Evolutionary conservation across 2,797 vertebrate species (phyloP), one percentile per base, ranked within the genome.

Genomic region (Echeneis naucrates): DNA sequence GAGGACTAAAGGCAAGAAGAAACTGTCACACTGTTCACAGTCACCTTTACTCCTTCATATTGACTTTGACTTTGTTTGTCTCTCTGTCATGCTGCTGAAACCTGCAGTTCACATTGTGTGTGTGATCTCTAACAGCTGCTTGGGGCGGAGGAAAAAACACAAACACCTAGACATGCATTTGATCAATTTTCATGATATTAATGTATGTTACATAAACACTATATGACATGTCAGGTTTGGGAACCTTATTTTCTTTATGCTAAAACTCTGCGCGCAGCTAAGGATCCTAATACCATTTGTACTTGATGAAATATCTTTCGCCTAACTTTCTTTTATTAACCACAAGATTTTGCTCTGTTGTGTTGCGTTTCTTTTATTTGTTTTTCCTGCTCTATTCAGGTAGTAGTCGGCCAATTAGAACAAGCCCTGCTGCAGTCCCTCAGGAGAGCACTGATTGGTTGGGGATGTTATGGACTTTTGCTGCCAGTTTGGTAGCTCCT

Each of bases 381-480:
- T 69, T n/a, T 11, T 0, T 33, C 71, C 2, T 37, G 1, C 17
- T 45, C n/a, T 13, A 1, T 17, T 50, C 32, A 93, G 92, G 63
- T 42, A 84, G 38, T 0, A 30, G 83, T 27, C 90, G 83, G 52
- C 72, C 89, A 42, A 30, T 87, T 0, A 90, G 80, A 62, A 66
- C 88, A 1, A 58, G 68, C 53, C 42, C 74, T 0, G 81, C 66
- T 4, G 75, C 16, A 8, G 65, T 75, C 19, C 48, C 44, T 59
- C 63, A 65, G 69, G 89, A 90, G 63, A 75, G 69, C 76, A 19
- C 69, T 0, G 89, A 91, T 63, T 93, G 92, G 92, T 2, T 91
- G 85, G 86, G 80, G 56, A 60, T 85, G 72, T 45, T 90, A 0
- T 93, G 91, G 91, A 61, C 42, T 0, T 89, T 92, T 47, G 81